phyloP scores from a whole-genome alignment of 2,888 invertebrate species.

The Chrysomela aeneicollis region DNA sequence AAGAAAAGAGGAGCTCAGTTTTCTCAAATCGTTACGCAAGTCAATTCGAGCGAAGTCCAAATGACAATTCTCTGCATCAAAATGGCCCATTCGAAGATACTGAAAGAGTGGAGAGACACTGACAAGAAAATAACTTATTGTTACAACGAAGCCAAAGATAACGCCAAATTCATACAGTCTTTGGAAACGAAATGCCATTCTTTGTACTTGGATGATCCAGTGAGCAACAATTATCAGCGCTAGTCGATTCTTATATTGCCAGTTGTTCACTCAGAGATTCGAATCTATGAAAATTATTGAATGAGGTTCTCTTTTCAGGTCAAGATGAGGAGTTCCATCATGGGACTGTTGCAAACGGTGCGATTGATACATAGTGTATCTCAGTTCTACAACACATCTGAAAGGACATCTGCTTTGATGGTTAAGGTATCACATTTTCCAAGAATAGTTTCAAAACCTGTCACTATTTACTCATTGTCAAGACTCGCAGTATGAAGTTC shows the following conservation, averaged over 20 bases:
- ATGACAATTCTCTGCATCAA: slow-evolving; percentile 79
- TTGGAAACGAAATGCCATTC: slow-evolving; percentile 96
- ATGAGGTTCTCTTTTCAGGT: slow-evolving; percentile 61
- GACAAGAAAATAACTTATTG: slow-evolving; percentile 93
- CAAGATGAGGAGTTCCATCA: slow-evolving; percentile 88
- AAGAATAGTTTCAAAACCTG: slow-evolving; percentile 7
- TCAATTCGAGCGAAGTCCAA: slow-evolving; percentile 78
- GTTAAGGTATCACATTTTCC: slow-evolving; percentile 74
- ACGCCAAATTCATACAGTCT: slow-evolving; percentile 93
- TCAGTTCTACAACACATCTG: slow-evolving; percentile 95
- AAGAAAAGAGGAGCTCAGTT: slow-evolving; percentile 94
- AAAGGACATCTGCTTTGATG: slow-evolving; percentile 94
- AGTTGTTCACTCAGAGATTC: no score
- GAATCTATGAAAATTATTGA: no score
- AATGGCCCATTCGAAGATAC: slow-evolving; percentile 78
- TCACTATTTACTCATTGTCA: no score
- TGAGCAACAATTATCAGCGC: slow-evolving; percentile 60
- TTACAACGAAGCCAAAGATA: slow-evolving; percentile 95
- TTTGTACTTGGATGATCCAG: slow-evolving; percentile 90
- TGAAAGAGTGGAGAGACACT: slow-evolving; percentile 83
- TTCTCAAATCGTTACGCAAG: slow-evolving; percentile 81
- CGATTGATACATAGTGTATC: slow-evolving; percentile 93
- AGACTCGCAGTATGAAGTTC: no score
- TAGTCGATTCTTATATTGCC: background rate
- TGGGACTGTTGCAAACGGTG: slow-evolving; percentile 90